Evolutionary conservation across 2,113 vertebrate species (phyloP).

Genomic region (Larimichthys crocea): DNA sequence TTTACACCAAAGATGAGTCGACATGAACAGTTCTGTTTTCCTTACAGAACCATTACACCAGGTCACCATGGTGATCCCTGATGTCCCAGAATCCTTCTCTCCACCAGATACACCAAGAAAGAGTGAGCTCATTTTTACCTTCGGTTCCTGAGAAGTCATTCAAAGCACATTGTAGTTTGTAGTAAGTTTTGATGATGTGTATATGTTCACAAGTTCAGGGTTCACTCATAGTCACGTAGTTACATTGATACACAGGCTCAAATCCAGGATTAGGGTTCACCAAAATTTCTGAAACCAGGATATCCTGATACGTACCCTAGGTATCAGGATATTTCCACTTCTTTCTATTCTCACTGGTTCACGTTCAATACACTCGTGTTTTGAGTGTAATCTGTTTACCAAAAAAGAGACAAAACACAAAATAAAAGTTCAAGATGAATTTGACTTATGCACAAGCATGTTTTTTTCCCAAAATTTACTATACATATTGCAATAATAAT

Average conservation of each 20-base stretch:
- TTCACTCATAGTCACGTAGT: neutral
- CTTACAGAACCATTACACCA: constrained; percentile 78
- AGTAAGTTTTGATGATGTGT: neutral
- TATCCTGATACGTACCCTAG: too few species aligned
- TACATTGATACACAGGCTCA: neutral
- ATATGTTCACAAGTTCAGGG: neutral
- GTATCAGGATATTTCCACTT: too few species aligned
- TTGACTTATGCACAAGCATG: too few species aligned
- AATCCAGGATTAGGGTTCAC: neutral
- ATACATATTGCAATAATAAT: too few species aligned
- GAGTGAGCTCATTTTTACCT: constrained; percentile 74
- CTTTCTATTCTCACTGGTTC: too few species aligned
- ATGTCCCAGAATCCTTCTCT: constrained; percentile 82
- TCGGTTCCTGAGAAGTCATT: neutral
- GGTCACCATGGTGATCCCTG: constrained; percentile 82
- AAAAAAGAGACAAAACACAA: too few species aligned
- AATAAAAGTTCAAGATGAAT: too few species aligned
- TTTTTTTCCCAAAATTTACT: too few species aligned
- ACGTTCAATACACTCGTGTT: too few species aligned
- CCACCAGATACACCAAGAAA: constrained; percentile 82
- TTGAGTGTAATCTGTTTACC: too few species aligned
- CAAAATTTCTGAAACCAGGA: neutral
- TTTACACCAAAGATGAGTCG: neutral
- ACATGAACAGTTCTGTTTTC: constrained; percentile 2
- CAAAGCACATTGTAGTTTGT: neutral